phyloP scores from a whole-genome alignment of 37 sponge, comb jelly and placozoan genomes.

The Beroe ovata region DNA sequence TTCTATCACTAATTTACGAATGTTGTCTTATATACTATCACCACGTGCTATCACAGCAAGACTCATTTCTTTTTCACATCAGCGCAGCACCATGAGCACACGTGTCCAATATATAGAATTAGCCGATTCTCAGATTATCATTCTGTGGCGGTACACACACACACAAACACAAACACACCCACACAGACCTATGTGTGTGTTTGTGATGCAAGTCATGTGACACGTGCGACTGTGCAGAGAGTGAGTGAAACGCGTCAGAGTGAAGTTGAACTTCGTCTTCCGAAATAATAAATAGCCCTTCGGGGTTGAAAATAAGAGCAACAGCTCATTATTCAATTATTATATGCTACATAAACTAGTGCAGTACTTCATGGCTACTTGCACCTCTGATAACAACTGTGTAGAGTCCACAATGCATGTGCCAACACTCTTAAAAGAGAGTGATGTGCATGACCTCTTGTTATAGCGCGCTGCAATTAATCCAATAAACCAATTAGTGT shows the following conservation, averaged over 20 bases:
- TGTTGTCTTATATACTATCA: conserved; percentile 23
- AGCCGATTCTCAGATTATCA: conserved; percentile 54
- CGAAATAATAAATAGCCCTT: background rate
- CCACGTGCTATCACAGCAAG: conserved; percentile 22
- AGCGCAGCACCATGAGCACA: conserved; percentile 24
- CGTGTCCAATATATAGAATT: conserved; percentile 16
- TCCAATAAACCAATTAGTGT: background rate
- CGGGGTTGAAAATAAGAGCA: background rate
- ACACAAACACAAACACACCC: too few species aligned
- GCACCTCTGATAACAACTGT: too few species aligned
- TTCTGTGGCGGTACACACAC: too few species aligned
- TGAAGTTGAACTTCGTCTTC: background rate
- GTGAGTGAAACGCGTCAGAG: too few species aligned
- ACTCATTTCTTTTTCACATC: conserved; percentile 40
- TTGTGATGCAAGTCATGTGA: too few species aligned
- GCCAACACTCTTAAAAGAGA: background rate
- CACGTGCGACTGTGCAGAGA: background rate
- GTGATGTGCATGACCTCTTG: background rate
- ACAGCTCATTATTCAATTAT: background rate
- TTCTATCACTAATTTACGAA: conserved; percentile 54
- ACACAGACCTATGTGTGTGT: too few species aligned
- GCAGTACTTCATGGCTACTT: background rate
- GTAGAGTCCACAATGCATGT: too few species aligned
- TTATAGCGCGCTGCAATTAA: too few species aligned
- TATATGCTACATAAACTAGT: background rate